Evolutionary conservation across 2,888 invertebrate species (phyloP), one percentile per base, ranked within the genome.

Genomic region (Apamea crenata): DNA sequence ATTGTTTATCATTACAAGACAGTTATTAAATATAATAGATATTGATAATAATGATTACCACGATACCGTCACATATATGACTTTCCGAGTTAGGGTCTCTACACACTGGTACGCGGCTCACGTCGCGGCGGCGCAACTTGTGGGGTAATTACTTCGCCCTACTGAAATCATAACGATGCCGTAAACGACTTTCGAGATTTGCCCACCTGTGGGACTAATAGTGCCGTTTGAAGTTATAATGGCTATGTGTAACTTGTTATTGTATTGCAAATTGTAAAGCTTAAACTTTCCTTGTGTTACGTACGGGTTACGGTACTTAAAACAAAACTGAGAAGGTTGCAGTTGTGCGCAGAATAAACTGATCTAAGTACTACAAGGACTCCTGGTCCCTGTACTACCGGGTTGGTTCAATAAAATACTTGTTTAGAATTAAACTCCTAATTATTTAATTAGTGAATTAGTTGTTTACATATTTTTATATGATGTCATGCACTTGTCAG

Each of bases 71-170:
- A 36, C 67, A 59, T 75, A 10, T 77, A 80, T 32, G 68, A 53
- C 32, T 71, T 76, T 65, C 77, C 75, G 75, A 81, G 80, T 81
- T 44, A 77, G 67, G 77, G 80, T 47, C 47, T 56, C 16, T 5
- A 0, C 77, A 32, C 76, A 80, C 80, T 77, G 32, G 83, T 67
- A 90, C 70, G 79, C 90, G 29, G 32, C 70, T 79, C 88, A 90
- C 88, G 88, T 85, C 77, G 65, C 68, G n/a, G 18, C 44, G n/a
- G 50, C 53, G 76, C 86, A 81, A 82, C 80, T 79, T 82, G 80
- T 82, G 90, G 77, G 78, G 77, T 90, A 89, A 89, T 89, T 90
- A 89, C 89, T 81, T 80, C 83, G 82, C 81, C 71, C 86, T 75
- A 82, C 82, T 90, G 74, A 87, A 89, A 90, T 88, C 74, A 80